A percentile compares a stretch with the other conserved stretches of the same genome.
Conservation (phyloP, 2,888 invertebrate genomes). For the Cheilosia pagana region DNA sequence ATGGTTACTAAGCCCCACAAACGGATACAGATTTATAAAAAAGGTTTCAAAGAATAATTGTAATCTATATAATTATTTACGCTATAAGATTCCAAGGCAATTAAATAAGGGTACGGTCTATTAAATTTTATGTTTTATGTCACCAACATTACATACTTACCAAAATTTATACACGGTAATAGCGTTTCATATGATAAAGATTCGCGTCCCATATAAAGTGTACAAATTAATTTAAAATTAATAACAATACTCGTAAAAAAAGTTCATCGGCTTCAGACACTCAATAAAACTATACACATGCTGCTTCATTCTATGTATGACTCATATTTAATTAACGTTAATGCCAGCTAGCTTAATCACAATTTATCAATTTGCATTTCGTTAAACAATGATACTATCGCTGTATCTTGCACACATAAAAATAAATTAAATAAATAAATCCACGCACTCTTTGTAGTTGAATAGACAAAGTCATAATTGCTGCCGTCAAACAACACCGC, state of each 20-base stretch:
- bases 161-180: no score
- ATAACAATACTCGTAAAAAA: background rate
- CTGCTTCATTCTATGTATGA: background rate
- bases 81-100: no score
- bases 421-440: slow-evolving; percentile 22
- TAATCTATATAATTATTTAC: no score
- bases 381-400: background rate
- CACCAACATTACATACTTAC: no score
- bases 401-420: slow-evolving; percentile 15
- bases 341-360: slow-evolving; percentile 15
- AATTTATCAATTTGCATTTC: slow-evolving; percentile 31
- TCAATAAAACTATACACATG: background rate
- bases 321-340: slow-evolving; percentile 32
- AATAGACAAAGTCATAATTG: slow-evolving; percentile 5
- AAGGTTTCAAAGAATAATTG: no score
- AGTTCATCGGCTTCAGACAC: slow-evolving; percentile 5
- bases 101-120: no score
- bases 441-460: slow-evolving; percentile 19
- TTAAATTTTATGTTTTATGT: no score
- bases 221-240: slow-evolving; percentile 1
- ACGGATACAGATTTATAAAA: no score
- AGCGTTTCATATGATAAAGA: no score
- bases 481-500: slow-evolving; percentile 1
- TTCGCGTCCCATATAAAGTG: background rate
- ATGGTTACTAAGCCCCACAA: no score